Evolutionary conservation across 2,797 vertebrate species (phyloP), one percentile per base, ranked within the genome.

Genomic region (Gallinago stenura): DNA sequence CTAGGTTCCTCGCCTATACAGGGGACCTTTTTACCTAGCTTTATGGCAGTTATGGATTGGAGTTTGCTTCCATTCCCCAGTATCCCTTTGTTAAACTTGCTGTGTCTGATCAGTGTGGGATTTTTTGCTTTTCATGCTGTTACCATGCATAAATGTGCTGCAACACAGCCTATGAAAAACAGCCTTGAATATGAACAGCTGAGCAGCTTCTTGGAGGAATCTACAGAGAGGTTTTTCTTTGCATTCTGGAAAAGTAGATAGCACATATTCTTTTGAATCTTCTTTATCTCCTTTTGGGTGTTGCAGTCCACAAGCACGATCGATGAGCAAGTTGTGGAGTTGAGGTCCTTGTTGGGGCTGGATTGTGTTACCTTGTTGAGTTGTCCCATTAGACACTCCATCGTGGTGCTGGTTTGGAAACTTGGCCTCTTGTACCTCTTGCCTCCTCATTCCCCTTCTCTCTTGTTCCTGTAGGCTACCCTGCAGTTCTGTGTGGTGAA

Each of bases 401-500:
- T 53, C 0, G 0, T 72, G 53, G 30, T 57, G 43, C 37, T 92
- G 15, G 12, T 57, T 89, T 87, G 75, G 35, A 18, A 68, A 3
- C 31, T 46, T 53, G 39, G 35, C 46, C 39, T 71, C 24, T 37
- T 69, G 12, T 6, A 77, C 12, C 15, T 60, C 25, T 89, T 89
- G 15, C 53, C 37, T 51, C 76, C 90, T 90, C 70, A 85, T 82
- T 85, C n/a, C 30, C 61, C 12, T 35, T 66, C 19, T 95, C 66
- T 84, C 4, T 1, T 16, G 28, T 71, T 91, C 39, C 15, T 62
- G 31, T 95, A 99, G 99, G 99, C 99, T 87, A 99, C 99, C 9
- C 96, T 99, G 93, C 99, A 99, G 98, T 99, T 99, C 98, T 99
- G 99, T 24, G 99, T 99, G 91, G 98, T 99, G 91, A 99, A 99